A percentile compares a stretch with the other conserved stretches of the same genome.
phyloP scores from a whole-genome alignment of 2,888 invertebrate species.

The Drosophila lutescens region DNA sequence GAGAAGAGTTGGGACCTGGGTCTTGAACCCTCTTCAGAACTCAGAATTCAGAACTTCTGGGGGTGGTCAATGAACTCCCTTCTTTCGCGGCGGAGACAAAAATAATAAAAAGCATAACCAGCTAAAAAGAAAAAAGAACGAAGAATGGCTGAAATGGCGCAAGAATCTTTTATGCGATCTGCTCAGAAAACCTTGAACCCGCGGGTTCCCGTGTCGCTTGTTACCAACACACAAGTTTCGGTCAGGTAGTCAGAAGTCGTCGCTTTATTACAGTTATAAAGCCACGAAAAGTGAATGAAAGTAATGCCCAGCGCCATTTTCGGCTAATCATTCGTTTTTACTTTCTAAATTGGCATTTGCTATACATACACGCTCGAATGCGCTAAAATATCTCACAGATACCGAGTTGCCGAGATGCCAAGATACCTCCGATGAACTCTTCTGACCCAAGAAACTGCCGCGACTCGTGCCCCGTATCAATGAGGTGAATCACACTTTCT shows the following conservation, averaged over 20 bases:
- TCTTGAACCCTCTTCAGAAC: not conserved
- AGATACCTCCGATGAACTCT: constrained; percentile 55
- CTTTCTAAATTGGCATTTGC: constrained; percentile 80
- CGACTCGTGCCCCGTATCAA: constrained; percentile 45
- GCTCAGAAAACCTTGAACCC: constrained; percentile 62
- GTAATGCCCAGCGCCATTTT: constrained; percentile 64
- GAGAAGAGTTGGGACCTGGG: constrained; percentile 43
- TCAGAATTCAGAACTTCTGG: not conserved
- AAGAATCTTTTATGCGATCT: constrained; percentile 35
- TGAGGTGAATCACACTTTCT: constrained; percentile 76
- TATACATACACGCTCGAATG: constrained; percentile 60
- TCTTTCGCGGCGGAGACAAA: constrained; percentile 26
- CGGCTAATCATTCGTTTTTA: constrained; percentile 75
- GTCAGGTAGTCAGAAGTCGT: constrained; percentile 36
- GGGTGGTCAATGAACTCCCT: constrained; percentile 59
- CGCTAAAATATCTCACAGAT: constrained; percentile 42
- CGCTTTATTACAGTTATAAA: constrained; percentile 76
- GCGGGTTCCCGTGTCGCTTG: constrained; percentile 42
- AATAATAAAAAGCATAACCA: constrained; percentile 7
- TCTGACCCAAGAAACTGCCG: constrained; percentile 59
- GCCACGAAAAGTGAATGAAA: constrained; percentile 69
- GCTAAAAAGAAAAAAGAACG: constrained; percentile 32
- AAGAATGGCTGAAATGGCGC: constrained; percentile 47
- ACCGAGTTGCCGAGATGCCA: constrained; percentile 1
- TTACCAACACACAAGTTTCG: constrained; percentile 8